These are phyloP conservation scores for Creontiades dilutus DNA, from an alignment of 2,888 invertebrate genomes.

Conservation along the genomic window DNA sequence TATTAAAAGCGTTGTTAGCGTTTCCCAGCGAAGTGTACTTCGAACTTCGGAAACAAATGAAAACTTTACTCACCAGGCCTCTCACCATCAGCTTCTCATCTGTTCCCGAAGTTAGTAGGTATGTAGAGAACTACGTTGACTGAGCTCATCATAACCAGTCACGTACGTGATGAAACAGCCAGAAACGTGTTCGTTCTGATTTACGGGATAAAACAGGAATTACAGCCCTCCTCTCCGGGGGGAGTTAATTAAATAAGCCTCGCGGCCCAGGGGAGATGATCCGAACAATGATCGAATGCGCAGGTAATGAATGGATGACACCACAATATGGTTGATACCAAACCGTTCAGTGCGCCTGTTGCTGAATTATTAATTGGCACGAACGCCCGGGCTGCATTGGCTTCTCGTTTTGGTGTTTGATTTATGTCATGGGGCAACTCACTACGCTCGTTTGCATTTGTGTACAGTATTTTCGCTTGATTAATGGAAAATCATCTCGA, in stretches of 20 bases:
- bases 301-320: slow-evolving; percentile 32
- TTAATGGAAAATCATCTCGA: background rate
- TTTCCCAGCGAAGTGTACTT: no score
- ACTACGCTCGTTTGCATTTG: background rate
- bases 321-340: slow-evolving; percentile 10
- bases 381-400: background rate
- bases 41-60: no score
- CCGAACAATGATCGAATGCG: slow-evolving; percentile 1
- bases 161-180: background rate
- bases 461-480: background rate
- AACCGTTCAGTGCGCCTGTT: slow-evolving; percentile 32
- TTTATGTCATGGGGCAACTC: background rate
- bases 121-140: background rate
- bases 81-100: no score
- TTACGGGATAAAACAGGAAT: background rate
- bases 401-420: slow-evolving; percentile 26
- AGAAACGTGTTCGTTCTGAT: slow-evolving; percentile 5
- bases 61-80: no score
- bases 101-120: no score
- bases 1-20: no score
- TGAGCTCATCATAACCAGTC: background rate
- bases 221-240: background rate
- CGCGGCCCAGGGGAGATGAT: background rate
- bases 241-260: slow-evolving; percentile 12
- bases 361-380: slow-evolving; percentile 40